Evolutionary conservation across 2,797 vertebrate species (phyloP).

Genomic region (Enteromius paludinosus): DNA sequence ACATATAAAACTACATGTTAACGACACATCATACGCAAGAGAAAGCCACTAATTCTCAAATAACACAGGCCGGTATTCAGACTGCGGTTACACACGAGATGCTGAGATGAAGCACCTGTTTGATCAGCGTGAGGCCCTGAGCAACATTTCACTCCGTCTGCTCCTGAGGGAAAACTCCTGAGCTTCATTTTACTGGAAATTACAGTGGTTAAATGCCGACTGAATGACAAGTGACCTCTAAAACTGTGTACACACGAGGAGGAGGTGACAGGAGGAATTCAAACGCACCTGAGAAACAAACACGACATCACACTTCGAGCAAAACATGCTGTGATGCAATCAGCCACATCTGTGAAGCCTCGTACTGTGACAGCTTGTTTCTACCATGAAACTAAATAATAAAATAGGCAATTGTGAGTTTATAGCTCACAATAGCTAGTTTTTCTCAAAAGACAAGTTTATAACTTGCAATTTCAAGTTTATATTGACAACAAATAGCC

Average conservation of each 20-base stretch:
- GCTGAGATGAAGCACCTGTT: background rate
- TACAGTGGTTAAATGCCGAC: background rate
- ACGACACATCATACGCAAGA: background rate
- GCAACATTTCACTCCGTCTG: background rate
- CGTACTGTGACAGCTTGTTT: background rate
- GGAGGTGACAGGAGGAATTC: background rate
- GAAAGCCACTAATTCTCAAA: background rate
- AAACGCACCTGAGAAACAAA: background rate
- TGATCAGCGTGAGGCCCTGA: background rate
- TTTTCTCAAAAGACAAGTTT: background rate
- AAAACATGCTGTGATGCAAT: background rate
- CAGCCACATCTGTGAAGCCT: background rate
- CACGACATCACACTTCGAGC: background rate
- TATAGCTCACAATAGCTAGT: too few species aligned
- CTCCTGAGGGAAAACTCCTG: background rate
- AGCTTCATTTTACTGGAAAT: background rate
- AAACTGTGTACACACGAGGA: background rate
- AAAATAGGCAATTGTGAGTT: background rate
- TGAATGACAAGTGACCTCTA: conserved; percentile 10
- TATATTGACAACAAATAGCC: too few species aligned
- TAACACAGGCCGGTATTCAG: background rate
- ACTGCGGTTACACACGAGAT: background rate
- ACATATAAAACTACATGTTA: background rate
- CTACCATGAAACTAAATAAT: background rate
- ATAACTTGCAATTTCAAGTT: background rate